Evolutionary conservation across 2,888 invertebrate genomes (phyloP).

Genomic region (Conistra vaccinii): DNA sequence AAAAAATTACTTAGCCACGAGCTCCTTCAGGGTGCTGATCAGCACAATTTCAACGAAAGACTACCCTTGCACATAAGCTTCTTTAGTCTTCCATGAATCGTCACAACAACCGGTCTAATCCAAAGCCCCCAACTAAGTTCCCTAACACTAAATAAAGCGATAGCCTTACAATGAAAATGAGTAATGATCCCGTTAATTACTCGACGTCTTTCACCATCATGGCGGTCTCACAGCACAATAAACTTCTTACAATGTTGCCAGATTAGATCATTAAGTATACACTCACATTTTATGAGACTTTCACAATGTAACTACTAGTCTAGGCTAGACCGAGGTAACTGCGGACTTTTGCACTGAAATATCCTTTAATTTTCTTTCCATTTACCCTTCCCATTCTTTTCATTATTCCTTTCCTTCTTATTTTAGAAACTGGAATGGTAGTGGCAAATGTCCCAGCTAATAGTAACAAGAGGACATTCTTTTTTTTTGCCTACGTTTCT

Average conservation of each 20-base stretch:
- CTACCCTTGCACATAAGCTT: background rate
- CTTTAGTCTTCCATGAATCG: background rate
- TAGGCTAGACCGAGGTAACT: background rate
- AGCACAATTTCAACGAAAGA: background rate
- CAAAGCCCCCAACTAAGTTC: slow-evolving; percentile 1
- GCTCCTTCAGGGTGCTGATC: background rate
- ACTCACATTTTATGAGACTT: slow-evolving; percentile 47
- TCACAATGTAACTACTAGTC: slow-evolving; percentile 26
- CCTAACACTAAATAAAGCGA: slow-evolving; percentile 1
- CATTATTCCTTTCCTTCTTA: too few relatives aligned
- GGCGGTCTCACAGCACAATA: slow-evolving; percentile 31
- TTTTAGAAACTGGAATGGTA: background rate
- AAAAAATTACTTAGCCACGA: too few relatives aligned
- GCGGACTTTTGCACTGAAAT: background rate
- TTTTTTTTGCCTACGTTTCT: background rate
- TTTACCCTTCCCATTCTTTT: too few relatives aligned
- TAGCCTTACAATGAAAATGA: slow-evolving; percentile 34
- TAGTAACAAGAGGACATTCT: background rate
- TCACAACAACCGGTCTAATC: background rate
- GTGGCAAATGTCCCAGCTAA: background rate
- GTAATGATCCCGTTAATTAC: slow-evolving; percentile 51
- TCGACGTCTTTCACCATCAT: slow-evolving; percentile 21
- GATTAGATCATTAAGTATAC: slow-evolving; percentile 44
- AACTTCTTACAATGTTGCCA: slow-evolving; percentile 49
- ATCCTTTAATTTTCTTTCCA: background rate